Evolutionary conservation across 2,113 vertebrate species (phyloP).

Genomic region (Spheniscus mendiculus): DNA sequence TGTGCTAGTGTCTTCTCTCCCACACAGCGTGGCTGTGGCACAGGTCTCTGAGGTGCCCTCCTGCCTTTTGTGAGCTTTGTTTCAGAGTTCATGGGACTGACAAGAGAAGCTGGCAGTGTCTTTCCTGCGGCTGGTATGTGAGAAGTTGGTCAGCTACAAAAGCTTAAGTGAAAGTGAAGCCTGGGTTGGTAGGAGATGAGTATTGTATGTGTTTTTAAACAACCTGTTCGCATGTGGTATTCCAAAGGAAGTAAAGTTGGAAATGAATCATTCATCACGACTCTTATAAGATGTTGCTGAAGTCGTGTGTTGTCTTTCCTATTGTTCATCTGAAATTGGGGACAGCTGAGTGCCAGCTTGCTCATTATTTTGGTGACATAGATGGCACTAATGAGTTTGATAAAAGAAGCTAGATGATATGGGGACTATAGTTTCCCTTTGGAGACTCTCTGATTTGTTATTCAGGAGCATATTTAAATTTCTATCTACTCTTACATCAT

Average conservation of each 20-base stretch:
- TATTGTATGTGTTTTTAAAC: background rate
- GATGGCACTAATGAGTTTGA: background rate
- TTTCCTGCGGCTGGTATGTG: accelerated
- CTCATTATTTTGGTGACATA: background rate
- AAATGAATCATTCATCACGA: background rate
- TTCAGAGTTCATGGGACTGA: accelerated
- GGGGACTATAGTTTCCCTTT: background rate
- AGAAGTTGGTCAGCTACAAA: background rate
- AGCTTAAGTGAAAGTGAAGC: background rate
- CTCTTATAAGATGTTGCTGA: background rate
- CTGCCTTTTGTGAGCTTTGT: background rate
- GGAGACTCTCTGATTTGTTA: background rate
- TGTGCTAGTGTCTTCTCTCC: background rate
- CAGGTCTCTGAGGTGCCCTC: background rate
- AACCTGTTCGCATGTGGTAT: background rate
- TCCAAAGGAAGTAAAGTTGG: background rate
- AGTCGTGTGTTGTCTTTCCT: background rate
- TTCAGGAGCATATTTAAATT: background rate
- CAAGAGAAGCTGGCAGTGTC: background rate
- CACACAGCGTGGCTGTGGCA: accelerated
- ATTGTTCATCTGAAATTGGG: background rate
- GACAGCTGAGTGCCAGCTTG: background rate
- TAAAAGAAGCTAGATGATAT: background rate
- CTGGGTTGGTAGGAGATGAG: background rate
- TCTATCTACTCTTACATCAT: background rate